A percentile compares a stretch with the other conserved stretches of the same genome.
Evolutionary conservation across 1,140 invertebrate species (phyloP).

Genomic region (Caenorhabditis latens): DNA sequence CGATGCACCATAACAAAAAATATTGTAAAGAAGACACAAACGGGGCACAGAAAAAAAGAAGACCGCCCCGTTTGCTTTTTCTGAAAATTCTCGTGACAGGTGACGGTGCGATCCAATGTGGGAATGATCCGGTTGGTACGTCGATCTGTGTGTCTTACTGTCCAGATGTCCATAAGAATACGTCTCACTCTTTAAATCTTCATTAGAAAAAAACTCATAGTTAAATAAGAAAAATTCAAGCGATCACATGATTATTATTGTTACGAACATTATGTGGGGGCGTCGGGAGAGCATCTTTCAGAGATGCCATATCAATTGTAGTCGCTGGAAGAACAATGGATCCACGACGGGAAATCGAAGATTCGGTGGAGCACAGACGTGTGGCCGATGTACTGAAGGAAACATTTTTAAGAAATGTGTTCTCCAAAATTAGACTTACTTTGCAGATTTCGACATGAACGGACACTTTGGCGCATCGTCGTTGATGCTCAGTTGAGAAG

Average conservation of each 20-base stretch:
- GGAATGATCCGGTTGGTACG: too few relatives aligned
- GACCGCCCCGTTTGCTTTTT: neutral
- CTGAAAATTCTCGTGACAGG: too few relatives aligned
- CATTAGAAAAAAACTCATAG: neutral
- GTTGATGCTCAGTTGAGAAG: conserved; percentile 30
- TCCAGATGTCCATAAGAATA: too few relatives aligned
- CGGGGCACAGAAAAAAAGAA: neutral
- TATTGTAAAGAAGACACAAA: neutral
- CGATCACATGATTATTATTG: conserved; percentile 43
- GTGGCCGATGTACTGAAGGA: neutral
- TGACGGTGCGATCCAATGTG: too few relatives aligned
- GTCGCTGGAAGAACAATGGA: conserved; percentile 38
- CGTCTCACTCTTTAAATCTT: too few relatives aligned
- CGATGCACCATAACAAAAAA: neutral
- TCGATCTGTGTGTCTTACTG: too few relatives aligned
- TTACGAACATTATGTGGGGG: conserved; percentile 38
- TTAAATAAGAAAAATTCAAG: neutral
- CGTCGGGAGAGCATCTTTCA: conserved; percentile 44
- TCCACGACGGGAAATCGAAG: conserved; percentile 15
- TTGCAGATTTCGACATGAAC: conserved; percentile 36
- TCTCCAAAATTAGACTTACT: too few relatives aligned
- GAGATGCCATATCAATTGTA: conserved; percentile 20
- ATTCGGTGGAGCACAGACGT: neutral
- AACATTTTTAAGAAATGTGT: neutral
- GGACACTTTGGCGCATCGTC: conserved; percentile 27